phyloP scores from a whole-genome alignment of 2,888 invertebrate species.

The Notodonta ziczac region DNA sequence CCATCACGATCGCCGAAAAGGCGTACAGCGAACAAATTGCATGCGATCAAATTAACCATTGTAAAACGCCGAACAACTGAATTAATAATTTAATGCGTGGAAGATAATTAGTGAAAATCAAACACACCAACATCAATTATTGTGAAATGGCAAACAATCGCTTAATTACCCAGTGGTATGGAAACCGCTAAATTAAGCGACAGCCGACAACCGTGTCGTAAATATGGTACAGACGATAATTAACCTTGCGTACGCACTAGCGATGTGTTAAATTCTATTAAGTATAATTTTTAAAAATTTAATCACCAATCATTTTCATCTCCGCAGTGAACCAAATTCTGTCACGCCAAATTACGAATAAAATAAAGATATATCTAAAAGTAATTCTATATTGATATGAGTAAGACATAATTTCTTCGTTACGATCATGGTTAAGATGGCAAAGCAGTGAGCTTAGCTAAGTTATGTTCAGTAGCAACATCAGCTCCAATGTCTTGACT shows the following conservation, averaged over 20 bases:
- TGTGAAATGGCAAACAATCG: constrained; percentile 80
- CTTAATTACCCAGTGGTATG: constrained; percentile 76
- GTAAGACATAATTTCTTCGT: no score
- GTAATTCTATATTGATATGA: no score
- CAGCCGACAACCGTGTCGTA: constrained; percentile 57
- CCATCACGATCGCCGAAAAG: neutral
- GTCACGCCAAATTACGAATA: no score
- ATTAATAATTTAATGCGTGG: constrained; percentile 69
- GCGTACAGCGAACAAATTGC: constrained; percentile 11
- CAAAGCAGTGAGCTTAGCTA: no score
- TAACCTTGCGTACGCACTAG: constrained; percentile 45
- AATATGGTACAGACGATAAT: constrained; percentile 61
- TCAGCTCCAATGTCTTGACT: no score
- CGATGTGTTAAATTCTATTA: neutral
- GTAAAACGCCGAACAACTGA: constrained; percentile 46
- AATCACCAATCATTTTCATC: no score
- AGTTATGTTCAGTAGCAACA: no score
- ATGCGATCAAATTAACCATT: constrained; percentile 38
- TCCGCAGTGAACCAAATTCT: no score
- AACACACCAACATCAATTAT: constrained; percentile 79
- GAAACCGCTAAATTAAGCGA: constrained; percentile 77
- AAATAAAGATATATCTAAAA: no score
- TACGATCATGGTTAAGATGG: no score
- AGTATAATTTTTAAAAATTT: no score
- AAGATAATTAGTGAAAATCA: constrained; percentile 81